phyloP scores from a whole-genome alignment of 2,797 vertebrate species.

The Falco naumanni region DNA sequence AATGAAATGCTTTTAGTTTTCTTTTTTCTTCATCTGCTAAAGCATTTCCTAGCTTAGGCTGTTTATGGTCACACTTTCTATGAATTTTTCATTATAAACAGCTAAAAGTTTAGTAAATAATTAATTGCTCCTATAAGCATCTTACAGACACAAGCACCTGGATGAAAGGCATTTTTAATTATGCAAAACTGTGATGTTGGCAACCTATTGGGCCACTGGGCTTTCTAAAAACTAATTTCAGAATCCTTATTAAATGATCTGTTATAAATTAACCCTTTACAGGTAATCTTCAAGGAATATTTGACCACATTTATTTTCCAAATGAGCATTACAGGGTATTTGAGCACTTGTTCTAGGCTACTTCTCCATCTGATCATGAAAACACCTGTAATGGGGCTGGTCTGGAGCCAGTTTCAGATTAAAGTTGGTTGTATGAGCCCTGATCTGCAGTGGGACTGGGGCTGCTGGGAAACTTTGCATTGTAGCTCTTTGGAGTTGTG shows the following conservation, averaged over 20 bases:
- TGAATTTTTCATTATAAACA: conserved; percentile 63
- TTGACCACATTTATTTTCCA: not conserved
- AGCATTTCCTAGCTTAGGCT: not conserved
- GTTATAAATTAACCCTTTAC: not conserved
- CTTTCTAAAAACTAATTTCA: not conserved
- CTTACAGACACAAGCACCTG: conserved; percentile 6
- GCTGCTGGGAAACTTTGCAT: not conserved
- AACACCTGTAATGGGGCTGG: not conserved
- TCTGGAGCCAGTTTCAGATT: not conserved
- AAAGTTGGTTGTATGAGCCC: not conserved
- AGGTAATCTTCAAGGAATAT: not conserved
- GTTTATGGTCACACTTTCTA: conserved; percentile 40
- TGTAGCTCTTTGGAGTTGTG: not conserved
- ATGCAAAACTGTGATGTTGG: not conserved
- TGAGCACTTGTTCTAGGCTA: not conserved
- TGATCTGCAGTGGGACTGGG: not conserved
- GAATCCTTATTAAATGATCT: not conserved
- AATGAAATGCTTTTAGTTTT: not conserved
- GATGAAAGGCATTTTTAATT: conserved; percentile 11
- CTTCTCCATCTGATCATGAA: not conserved
- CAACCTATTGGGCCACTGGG: not conserved
- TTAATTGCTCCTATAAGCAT: conserved; percentile 45
- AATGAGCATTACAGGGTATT: not conserved
- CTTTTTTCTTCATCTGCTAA: not conserved
- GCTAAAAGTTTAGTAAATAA: conserved; percentile 59